phyloP scores from a whole-genome alignment of 37 sponge, comb jelly and placozoan species.

The Haliclona indistincta region DNA sequence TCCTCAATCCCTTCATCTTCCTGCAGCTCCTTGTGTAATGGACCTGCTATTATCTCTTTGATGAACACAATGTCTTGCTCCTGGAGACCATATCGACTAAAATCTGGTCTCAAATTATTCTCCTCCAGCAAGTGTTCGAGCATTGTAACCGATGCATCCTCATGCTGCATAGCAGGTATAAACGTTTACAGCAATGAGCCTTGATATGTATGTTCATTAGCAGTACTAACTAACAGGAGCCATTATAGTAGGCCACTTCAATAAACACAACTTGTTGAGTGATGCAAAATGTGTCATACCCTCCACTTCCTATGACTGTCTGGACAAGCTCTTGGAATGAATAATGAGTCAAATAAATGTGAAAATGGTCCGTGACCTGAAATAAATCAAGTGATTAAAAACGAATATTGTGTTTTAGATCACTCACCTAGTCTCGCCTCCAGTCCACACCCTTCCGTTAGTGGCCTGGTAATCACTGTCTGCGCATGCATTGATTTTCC shows the following conservation, averaged over 20 bases:
- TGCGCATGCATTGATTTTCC: no score
- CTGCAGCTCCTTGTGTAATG: slow-evolving; percentile 1
- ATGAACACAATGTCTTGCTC: slow-evolving; percentile 82
- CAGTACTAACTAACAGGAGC: not conserved
- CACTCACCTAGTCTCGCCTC: no score
- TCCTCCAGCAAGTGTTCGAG: slow-evolving; percentile 75
- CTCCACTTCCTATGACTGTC: slow-evolving; percentile 35
- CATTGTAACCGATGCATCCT: slow-evolving; percentile 86
- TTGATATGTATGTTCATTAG: not conserved
- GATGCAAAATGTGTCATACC: not conserved
- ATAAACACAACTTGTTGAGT: not conserved
- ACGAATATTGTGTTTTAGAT: not conserved
- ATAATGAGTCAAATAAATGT: slow-evolving; percentile 85
- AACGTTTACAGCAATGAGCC: not conserved
- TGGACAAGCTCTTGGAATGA: slow-evolving; percentile 64
- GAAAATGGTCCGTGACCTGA: slow-evolving; percentile 96
- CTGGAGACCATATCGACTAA: slow-evolving; percentile 55
- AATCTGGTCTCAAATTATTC: slow-evolving; percentile 51
- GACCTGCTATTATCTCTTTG: slow-evolving; percentile 87
- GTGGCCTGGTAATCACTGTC: not conserved
- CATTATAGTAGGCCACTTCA: not conserved
- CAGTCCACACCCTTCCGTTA: not conserved
- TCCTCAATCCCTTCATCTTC: not conserved
- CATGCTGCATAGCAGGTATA: slow-evolving; percentile 69
- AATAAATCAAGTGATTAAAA: not conserved